These are phyloP conservation scores for Acanthosepion pharaonis DNA, from an alignment of 2,888 invertebrate species.

Conservation along the genomic window DNA sequence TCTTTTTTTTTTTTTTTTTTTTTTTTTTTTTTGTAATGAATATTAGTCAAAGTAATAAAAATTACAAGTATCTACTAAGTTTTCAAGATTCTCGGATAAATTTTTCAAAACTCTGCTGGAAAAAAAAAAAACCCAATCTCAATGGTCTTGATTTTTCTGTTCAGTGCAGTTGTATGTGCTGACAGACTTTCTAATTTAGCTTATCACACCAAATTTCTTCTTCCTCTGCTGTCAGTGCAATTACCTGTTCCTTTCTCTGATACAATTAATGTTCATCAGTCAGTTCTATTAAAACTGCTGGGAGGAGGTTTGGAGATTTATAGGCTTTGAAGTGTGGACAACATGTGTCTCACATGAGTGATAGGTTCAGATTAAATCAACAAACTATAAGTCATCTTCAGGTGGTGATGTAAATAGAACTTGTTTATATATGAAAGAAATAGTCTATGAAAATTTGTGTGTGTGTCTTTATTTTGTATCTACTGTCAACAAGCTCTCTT, in stretches of 20 bases:
- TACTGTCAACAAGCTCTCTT: too few relatives aligned
- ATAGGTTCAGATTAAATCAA: not conserved
- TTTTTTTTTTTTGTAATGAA: not conserved
- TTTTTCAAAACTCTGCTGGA: not conserved
- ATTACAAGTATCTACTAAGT: not conserved
- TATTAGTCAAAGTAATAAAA: not conserved
- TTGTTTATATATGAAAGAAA: too few relatives aligned
- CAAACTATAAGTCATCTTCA: not conserved
- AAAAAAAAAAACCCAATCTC: not conserved
- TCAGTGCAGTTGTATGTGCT: not conserved
- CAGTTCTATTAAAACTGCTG: not conserved
- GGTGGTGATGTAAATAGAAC: not conserved
- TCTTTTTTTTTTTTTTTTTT: too few relatives aligned
- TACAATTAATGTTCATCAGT: not conserved
- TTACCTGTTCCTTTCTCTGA: not conserved
- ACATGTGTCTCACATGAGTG: not conserved
- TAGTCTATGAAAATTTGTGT: too few relatives aligned
- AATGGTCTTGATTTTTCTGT: not conserved
- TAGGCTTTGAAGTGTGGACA: not conserved
- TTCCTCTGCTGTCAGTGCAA: not conserved
- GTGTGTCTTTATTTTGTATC: too few relatives aligned
- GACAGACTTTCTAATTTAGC: not conserved
- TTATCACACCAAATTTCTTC: not conserved
- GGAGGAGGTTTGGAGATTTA: not conserved
- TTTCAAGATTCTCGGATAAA: not conserved